Evolutionary conservation across 2,113 vertebrate genomes (phyloP).

Genomic region (Porphyrio hochstetteri): DNA sequence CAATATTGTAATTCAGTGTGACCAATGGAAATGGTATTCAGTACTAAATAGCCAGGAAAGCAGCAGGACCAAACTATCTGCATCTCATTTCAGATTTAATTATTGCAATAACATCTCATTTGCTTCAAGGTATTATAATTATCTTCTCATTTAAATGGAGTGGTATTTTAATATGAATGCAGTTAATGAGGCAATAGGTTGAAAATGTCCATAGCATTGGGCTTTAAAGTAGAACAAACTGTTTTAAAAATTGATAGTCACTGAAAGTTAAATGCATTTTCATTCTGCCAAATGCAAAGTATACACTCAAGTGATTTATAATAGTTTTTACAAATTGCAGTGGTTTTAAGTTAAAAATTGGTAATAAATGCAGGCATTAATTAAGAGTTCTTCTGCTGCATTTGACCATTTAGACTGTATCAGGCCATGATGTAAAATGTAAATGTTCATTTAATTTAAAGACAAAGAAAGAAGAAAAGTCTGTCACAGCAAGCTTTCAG

Average conservation of each 20-base stretch:
- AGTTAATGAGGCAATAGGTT: slow-evolving; percentile 76
- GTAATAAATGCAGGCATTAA: slow-evolving; percentile 53
- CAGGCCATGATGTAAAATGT: slow-evolving; percentile 40
- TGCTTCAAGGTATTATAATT: slow-evolving; percentile 78
- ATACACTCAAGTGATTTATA: slow-evolving; percentile 43
- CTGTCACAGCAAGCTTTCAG: slow-evolving; percentile 28
- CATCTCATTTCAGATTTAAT: slow-evolving; percentile 77
- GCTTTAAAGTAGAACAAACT: slow-evolving; percentile 71
- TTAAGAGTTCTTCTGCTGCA: slow-evolving; percentile 24
- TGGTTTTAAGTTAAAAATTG: slow-evolving; percentile 38
- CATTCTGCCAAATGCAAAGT: slow-evolving; percentile 32
- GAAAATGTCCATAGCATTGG: slow-evolving; percentile 65
- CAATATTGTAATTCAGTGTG: slow-evolving; percentile 54
- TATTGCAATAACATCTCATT: slow-evolving; percentile 79
- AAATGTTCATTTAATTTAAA: slow-evolving; percentile 57
- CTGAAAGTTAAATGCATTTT: slow-evolving; percentile 46
- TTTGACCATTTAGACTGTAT: slow-evolving; percentile 39
- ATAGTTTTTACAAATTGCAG: slow-evolving; percentile 46
- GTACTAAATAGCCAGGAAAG: slow-evolving; percentile 58
- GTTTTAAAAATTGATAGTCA: slow-evolving; percentile 62
- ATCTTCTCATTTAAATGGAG: slow-evolving; percentile 76
- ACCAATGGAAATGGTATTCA: slow-evolving; percentile 59
- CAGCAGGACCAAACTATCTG: slow-evolving; percentile 68
- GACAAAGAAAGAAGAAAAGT: slow-evolving; percentile 36
- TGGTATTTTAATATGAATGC: slow-evolving; percentile 76